Conservation (phyloP, 2,888 invertebrate species). For the Mesochorus sp. region DNA sequence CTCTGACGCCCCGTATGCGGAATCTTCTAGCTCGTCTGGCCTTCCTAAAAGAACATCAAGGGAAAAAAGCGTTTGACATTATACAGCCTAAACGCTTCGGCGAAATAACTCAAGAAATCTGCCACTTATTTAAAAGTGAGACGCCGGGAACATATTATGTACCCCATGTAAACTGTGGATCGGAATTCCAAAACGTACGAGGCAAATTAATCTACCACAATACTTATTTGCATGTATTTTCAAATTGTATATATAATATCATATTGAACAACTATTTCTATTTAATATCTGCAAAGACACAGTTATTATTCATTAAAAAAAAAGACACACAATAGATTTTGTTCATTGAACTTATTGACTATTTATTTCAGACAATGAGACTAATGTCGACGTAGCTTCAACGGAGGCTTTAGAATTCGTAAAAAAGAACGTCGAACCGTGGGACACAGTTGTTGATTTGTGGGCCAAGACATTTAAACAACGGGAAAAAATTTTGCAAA, state of each 20-base stretch:
- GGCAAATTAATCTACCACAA: neutral
- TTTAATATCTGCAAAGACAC: neutral
- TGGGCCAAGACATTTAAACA: neutral
- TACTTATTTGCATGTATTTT: neutral
- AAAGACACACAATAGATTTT: neutral
- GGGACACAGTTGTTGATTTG: neutral
- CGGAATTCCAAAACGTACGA: neutral
- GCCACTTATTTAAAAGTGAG: neutral
- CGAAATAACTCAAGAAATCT: neutral
- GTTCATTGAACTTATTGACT: neutral
- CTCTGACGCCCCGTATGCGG: neutral
- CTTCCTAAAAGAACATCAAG: neutral
- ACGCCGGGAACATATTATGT: neutral
- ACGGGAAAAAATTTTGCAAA: neutral
- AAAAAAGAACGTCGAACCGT: slow-evolving; percentile 3
- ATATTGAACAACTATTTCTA: neutral
- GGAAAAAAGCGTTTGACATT: neutral
- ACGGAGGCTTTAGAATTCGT: neutral
- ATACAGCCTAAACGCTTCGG: neutral
- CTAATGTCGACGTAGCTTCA: slow-evolving; percentile 4
- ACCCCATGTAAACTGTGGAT: slow-evolving; percentile 3
- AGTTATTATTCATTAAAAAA: slow-evolving; percentile 1
- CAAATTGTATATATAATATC: neutral
- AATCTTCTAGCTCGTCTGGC: neutral
- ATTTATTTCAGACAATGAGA: neutral